Conservation (phyloP, 2,888 invertebrate genomes). For the Agonopterix heracliana region DNA sequence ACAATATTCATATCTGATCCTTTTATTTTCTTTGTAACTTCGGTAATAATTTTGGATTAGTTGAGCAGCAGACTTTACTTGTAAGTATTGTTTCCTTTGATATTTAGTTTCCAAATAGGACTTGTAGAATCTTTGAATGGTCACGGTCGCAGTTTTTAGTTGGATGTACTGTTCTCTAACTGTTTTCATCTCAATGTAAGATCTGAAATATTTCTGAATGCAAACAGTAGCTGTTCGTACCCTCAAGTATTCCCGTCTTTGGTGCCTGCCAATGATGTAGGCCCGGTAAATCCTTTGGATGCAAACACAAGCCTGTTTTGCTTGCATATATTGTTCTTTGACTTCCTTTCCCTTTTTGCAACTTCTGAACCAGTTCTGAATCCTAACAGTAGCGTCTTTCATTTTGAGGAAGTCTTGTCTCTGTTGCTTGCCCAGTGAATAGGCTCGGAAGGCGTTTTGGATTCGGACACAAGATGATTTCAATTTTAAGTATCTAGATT, state of each 20-base stretch:
- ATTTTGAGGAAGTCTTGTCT: conserved; percentile 31
- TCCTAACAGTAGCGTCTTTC: conserved; percentile 39
- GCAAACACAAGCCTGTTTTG: conserved; percentile 44
- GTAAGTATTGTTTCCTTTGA: conserved; percentile 27
- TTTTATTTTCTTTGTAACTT: conserved; percentile 32
- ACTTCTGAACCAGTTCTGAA: conserved; percentile 68
- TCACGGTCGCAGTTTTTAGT: conserved; percentile 32
- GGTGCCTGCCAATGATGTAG: conserved; percentile 36
- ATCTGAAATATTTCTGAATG: conserved; percentile 51
- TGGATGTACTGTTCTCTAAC: conserved; percentile 36
- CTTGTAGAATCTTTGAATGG: conserved; percentile 42
- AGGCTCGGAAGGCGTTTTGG: conserved; percentile 57
- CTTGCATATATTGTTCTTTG: conserved; percentile 33
- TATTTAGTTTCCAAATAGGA: conserved; percentile 35
- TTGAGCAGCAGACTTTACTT: conserved; percentile 27
- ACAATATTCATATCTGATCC: conserved; percentile 41
- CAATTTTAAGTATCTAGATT: conserved; percentile 31
- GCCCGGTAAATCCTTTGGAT: conserved; percentile 65
- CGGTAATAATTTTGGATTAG: conserved; percentile 40
- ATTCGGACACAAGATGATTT: conserved; percentile 41
- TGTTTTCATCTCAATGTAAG: conserved; percentile 41
- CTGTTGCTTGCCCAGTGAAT: conserved; percentile 32
- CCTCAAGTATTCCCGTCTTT: conserved; percentile 44
- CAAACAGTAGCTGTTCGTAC: conserved; percentile 44
- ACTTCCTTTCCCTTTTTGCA: conserved; percentile 31